phyloP scores from a whole-genome alignment of 2,113 vertebrate species.

The Oplegnathus fasciatus region DNA sequence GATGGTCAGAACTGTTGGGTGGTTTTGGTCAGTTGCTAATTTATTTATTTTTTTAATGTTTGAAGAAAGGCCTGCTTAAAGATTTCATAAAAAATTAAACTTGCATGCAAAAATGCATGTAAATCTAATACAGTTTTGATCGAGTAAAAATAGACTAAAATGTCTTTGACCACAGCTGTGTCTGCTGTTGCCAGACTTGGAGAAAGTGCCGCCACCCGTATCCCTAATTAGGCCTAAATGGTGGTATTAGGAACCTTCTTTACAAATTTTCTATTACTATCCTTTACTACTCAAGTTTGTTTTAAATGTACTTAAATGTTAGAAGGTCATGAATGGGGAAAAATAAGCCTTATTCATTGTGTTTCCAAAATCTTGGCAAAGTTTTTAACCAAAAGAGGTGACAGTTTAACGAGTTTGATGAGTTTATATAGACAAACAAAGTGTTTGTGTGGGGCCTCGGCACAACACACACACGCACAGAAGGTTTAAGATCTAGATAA shows the following conservation, averaged over 20 bases:
- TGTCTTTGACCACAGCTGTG: neutral
- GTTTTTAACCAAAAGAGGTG: neutral
- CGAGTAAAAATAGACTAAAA: neutral
- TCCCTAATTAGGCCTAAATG: neutral
- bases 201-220: neutral
- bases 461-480: conserved; percentile 25
- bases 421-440: conserved; percentile 3
- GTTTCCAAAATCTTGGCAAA: neutral
- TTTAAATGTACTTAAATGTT: neutral
- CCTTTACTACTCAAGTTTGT: neutral
- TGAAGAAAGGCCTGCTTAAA: neutral
- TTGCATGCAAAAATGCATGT: too few species aligned
- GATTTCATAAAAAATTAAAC: neutral
- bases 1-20: neutral
- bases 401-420: conserved; percentile 4
- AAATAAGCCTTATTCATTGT: neutral
- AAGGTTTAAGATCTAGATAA: neutral
- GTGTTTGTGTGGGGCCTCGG: conserved; percentile 18
- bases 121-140: neutral
- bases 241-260: neutral
- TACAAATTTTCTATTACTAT: neutral
- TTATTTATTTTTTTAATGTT: neutral
- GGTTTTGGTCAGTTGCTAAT: neutral
- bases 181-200: conserved; percentile 1
- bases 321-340: neutral